These are phyloP conservation scores for Palythoa grandis DNA, from an alignment of 92 coral and sea anemone species.

Conservation along the genomic window DNA sequence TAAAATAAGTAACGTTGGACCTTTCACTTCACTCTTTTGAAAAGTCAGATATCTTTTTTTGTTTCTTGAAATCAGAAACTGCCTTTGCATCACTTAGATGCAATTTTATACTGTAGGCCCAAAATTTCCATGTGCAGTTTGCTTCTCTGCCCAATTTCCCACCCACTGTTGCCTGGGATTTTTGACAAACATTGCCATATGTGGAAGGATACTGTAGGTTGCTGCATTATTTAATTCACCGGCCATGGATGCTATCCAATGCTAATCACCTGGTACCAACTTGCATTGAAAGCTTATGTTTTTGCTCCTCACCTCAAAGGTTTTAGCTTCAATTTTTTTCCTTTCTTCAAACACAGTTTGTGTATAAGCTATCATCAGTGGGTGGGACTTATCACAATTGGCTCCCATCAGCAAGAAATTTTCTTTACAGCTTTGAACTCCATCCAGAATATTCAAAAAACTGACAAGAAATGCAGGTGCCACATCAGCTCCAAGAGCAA, in stretches of 20 bases:
- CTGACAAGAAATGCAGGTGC: neutral
- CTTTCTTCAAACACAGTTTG: neutral
- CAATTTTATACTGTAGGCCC: conserved; percentile 26
- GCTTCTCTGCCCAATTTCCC: conserved; percentile 16
- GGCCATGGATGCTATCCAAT: conserved; percentile 41
- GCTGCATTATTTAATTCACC: conserved; percentile 49
- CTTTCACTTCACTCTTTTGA: conserved; percentile 10
- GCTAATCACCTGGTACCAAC: conserved; percentile 33
- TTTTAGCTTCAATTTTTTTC: neutral
- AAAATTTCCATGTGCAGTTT: conserved; percentile 30
- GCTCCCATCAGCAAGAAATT: neutral
- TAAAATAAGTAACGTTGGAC: conserved; percentile 25
- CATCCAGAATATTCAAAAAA: conserved; percentile 3
- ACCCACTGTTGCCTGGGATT: conserved; percentile 21
- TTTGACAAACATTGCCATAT: conserved; percentile 31
- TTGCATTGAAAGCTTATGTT: conserved; percentile 25
- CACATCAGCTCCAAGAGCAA: neutral
- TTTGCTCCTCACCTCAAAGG: neutral
- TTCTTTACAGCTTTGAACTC: neutral
- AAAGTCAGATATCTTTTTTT: neutral
- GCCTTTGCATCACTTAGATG: conserved; percentile 25
- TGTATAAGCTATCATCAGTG: neutral
- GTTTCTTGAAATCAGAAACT: neutral
- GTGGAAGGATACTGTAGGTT: conserved; percentile 21
- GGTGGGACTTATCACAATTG: neutral